Conservation (phyloP, 2,888 invertebrate genomes). For the Creontiades dilutus region DNA sequence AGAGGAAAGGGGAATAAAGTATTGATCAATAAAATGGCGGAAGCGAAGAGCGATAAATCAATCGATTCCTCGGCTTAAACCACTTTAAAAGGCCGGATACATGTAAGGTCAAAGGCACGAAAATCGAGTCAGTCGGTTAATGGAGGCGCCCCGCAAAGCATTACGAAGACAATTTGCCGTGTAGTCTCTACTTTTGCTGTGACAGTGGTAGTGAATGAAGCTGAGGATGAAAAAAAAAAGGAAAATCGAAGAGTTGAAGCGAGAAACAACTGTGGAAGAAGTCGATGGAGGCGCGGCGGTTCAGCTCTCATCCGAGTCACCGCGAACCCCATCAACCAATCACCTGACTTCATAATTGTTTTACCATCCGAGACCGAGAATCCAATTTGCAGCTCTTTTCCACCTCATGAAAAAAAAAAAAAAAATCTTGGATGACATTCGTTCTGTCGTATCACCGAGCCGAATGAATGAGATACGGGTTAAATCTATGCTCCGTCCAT, state of each 20-base stretch:
- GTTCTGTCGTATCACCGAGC: too few species aligned
- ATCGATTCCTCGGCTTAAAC: not conserved
- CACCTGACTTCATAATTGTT: not conserved
- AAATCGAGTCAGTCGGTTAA: not conserved
- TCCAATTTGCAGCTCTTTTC: not conserved
- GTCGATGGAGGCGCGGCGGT: not conserved
- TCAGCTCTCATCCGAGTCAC: not conserved
- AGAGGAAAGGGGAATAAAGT: not conserved
- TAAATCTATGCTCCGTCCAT: too few species aligned
- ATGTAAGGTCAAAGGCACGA: not conserved
- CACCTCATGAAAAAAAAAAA: too few species aligned
- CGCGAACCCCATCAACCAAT: not conserved
- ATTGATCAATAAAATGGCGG: not conserved
- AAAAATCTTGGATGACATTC: too few species aligned
- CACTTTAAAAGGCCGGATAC: not conserved
- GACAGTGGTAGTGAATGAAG: not conserved
- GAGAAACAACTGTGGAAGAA: not conserved
- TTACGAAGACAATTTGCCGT: not conserved
- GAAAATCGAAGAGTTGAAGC: not conserved
- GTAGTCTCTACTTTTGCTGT: not conserved
- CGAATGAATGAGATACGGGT: too few species aligned
- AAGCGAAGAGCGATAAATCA: not conserved
- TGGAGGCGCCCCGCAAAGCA: not conserved
- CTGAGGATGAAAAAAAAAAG: not conserved
- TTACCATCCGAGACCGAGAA: not conserved